Base-by-base conservation (phyloP, 2,888 invertebrate species). In the Augochlorella aurata region DNA sequence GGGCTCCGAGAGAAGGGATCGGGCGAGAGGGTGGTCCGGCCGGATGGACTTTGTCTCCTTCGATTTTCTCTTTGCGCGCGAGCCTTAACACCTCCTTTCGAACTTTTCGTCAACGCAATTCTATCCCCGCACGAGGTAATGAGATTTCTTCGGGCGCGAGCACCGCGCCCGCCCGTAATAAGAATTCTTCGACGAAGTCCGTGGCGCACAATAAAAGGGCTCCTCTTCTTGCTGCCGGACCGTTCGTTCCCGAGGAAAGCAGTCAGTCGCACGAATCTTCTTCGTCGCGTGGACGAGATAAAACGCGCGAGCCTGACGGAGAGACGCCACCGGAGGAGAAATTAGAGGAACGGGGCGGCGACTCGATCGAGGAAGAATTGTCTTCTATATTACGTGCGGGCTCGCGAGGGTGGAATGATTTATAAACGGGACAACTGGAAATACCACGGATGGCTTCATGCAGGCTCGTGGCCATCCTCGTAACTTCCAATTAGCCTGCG, bases 161-260 rank as follows among this genome's bases (percentile, higher is more conserved):
- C 85, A 72, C 84, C 82, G 82, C 77, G 74, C 86, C 78, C 77
- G 29, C 18, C 87, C 82, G 91, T 92, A 92, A 92, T 92, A 92
- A 92, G 92, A 92, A 92, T 92, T 92, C 92, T 91, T 91, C 84
- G 87, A 76, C 83, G 76, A 92, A 91, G 88, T 92, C 87, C 83
- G 50, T 77, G 84, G 87, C 86, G 88, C 86, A 87, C 92, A 90
- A 91, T 91, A 91, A 92, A 90, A 87, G 80, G 54, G 72, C 83
- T 80, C 84, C 79, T 85, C 85, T 81, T 82, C 38, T 2, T 5
- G 38, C 38, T 38, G 68, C 70, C 71, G 67, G 65, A 52, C 47
- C 63, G 82, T 38, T 38, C 38, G 49, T 69, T 65, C 18, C 45
- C 61, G 66, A 63, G 71, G 65, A 76, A 45, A 78, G 66, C 66